These are phyloP conservation scores for Formica aserva DNA, from an alignment of 2,888 invertebrate species.

Conservation along the genomic window DNA sequence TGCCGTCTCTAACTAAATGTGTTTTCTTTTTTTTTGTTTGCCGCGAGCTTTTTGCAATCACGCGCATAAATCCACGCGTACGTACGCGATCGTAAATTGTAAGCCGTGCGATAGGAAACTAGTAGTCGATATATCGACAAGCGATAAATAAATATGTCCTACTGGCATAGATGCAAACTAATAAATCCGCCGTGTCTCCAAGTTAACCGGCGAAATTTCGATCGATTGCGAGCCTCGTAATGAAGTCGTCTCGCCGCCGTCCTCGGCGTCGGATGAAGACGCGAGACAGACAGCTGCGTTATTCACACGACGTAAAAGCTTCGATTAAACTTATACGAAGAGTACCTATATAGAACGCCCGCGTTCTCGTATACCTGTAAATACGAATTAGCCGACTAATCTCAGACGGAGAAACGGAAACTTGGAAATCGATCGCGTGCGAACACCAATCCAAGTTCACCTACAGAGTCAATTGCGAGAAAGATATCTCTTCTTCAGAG, in stretches of 20 bases:
- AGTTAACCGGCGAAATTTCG: slow-evolving; percentile 50
- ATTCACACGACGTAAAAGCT: slow-evolving; percentile 51
- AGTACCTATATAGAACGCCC: slow-evolving; percentile 4
- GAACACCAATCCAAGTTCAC: slow-evolving; percentile 11
- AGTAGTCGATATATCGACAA: slow-evolving; percentile 49
- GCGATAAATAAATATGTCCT: slow-evolving; percentile 56
- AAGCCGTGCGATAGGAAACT: slow-evolving; percentile 39
- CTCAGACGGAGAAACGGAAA: slow-evolving; percentile 37
- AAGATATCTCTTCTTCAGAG: not conserved
- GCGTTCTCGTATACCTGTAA: slow-evolving; percentile 33
- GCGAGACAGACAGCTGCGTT: slow-evolving; percentile 53
- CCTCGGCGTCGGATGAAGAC: slow-evolving; percentile 28
- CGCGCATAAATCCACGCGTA: slow-evolving; percentile 53
- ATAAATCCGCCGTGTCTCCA: slow-evolving; percentile 54
- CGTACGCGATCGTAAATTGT: slow-evolving; percentile 50
- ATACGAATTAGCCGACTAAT: slow-evolving; percentile 49
- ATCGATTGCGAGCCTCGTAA: slow-evolving; percentile 47
- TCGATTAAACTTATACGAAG: slow-evolving; percentile 53
- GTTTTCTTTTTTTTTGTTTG: slow-evolving; percentile 19
- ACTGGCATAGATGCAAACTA: slow-evolving; percentile 55
- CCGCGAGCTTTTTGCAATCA: slow-evolving; percentile 44
- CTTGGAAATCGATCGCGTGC: slow-evolving; percentile 34
- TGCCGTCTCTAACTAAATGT: slow-evolving; percentile 49
- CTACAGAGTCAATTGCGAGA: slow-evolving; percentile 4
- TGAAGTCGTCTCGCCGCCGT: slow-evolving; percentile 35